Percentiles rank a stretch among this genome's conserved stretches.
Evolutionary conservation across 2,888 invertebrate genomes (phyloP).

Genomic region (Melangyna quadrimaculata): DNA sequence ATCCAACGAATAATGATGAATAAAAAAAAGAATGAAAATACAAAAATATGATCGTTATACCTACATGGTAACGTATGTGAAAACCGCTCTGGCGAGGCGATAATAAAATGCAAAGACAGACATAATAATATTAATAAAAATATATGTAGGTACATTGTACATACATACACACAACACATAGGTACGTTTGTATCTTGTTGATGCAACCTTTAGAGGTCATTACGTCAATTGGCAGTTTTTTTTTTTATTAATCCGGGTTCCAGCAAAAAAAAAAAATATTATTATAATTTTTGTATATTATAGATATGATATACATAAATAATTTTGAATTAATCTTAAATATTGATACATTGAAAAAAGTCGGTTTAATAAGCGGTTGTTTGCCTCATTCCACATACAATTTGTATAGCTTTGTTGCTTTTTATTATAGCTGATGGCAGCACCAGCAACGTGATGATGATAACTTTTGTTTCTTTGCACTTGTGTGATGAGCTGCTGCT

Average conservation of each 20-base stretch:
- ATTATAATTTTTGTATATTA: constrained; percentile 12
- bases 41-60: background rate
- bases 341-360: constrained; percentile 70
- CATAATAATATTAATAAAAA: constrained; percentile 20
- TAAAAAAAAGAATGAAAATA: background rate
- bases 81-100: constrained; percentile 30
- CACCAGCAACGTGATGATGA: background rate
- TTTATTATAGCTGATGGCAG: constrained; percentile 2
- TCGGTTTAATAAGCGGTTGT: constrained; percentile 58
- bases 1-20: background rate
- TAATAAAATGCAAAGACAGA: constrained; percentile 56
- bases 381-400: constrained; percentile 20
- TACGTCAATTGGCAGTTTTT: constrained; percentile 65
- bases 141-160: background rate
- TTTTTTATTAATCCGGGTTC: constrained; percentile 71
- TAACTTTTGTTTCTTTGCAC: constrained; percentile 43
- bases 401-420: background rate
- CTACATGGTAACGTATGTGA: background rate
- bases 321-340: constrained; percentile 65
- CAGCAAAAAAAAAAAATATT: constrained; percentile 25
- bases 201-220: constrained; percentile 71
- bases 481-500: constrained; percentile 1
- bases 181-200: constrained; percentile 41
- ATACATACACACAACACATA: background rate
- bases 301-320: constrained; percentile 30